A percentile compares a stretch with the other conserved stretches of the same genome.
Conservation (phyloP, 2,113 vertebrate species). For the Bubo blakistoni region DNA sequence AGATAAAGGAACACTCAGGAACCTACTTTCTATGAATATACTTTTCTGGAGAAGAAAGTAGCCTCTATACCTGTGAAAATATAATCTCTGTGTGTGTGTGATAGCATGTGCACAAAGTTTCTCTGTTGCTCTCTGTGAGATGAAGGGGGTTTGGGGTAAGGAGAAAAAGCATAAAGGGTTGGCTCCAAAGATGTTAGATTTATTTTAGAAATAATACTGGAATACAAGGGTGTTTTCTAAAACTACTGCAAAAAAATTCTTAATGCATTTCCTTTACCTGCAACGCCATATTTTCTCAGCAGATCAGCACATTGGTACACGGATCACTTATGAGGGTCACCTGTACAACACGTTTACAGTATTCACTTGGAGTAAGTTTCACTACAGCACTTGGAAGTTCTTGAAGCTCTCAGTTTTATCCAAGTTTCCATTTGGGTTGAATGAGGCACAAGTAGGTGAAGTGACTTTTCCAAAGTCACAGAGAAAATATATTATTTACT, state of each 20-base stretch:
- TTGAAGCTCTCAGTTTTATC: neutral
- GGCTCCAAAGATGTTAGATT: neutral
- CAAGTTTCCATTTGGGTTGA: neutral
- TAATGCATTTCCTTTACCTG: neutral
- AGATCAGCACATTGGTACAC: neutral
- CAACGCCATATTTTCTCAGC: neutral
- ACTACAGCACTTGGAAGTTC: neutral
- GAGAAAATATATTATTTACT: neutral
- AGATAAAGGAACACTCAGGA: neutral
- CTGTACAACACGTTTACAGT: neutral
- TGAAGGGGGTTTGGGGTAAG: neutral
- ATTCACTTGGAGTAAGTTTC: neutral
- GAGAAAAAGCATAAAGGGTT: neutral
- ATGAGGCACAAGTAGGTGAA: neutral
- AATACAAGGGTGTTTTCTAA: fast-evolving
- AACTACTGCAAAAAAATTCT: neutral
- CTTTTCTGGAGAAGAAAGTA: neutral
- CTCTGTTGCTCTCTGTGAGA: neutral
- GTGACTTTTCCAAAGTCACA: neutral
- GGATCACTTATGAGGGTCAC: neutral
- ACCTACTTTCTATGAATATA: neutral
- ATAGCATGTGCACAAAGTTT: fast-evolving
- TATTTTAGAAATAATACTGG: neutral
- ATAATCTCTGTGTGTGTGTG: neutral
- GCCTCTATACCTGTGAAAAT: neutral